A percentile compares a stretch with the other conserved stretches of the same genome.
Conservation (phyloP, 1,140 invertebrate genomes). For the Hyles vespertilio region DNA sequence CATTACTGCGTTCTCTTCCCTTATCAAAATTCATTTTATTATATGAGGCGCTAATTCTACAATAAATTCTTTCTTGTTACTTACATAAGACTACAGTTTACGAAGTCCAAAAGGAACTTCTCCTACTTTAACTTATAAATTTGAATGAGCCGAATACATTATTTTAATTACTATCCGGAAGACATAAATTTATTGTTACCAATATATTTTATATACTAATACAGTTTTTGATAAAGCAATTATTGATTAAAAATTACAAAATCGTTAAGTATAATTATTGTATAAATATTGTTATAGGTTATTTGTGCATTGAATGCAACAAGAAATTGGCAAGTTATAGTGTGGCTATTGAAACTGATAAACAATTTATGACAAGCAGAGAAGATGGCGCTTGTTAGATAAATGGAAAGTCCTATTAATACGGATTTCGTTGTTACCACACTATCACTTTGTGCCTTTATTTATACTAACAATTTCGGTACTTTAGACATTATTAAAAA, state of each 20-base stretch:
- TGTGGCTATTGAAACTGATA: too few species aligned
- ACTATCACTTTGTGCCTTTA: too few species aligned
- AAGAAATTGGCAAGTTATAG: too few species aligned
- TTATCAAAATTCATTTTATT: conserved; percentile 35
- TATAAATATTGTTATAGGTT: too few species aligned
- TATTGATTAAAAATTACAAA: not conserved
- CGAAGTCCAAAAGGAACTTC: conserved; percentile 54
- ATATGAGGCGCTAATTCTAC: conserved; percentile 33
- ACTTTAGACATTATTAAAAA: too few species aligned
- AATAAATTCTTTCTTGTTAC: conserved; percentile 59
- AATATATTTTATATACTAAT: conserved; percentile 25
- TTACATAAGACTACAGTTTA: conserved; percentile 42
- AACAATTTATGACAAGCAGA: too few species aligned
- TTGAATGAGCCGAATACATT: conserved; percentile 52
- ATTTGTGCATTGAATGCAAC: too few species aligned
- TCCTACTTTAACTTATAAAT: conserved; percentile 37
- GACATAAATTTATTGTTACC: conserved; percentile 68
- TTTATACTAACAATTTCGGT: too few species aligned
- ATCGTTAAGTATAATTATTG: too few species aligned
- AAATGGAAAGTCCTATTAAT: too few species aligned
- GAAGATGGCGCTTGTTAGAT: too few species aligned
- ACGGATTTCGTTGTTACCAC: too few species aligned
- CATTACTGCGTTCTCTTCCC: conserved; percentile 19
- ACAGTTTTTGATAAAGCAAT: conserved; percentile 5
- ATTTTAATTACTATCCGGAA: conserved; percentile 66